Conservation (phyloP, 1,140 invertebrate genomes). For the Wasmannia auropunctata region DNA sequence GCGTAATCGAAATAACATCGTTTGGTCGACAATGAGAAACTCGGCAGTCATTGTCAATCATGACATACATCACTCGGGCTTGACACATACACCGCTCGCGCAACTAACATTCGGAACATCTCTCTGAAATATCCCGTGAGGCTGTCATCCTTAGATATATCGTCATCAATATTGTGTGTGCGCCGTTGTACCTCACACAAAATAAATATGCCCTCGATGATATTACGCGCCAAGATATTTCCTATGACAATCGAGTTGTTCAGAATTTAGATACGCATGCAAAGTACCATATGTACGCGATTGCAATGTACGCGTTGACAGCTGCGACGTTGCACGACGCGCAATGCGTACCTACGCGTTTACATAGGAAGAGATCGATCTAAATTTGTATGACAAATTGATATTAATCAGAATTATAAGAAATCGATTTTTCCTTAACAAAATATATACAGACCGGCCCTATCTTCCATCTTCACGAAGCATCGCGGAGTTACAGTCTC, state of each 20-base stretch:
- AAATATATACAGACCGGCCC: background rate
- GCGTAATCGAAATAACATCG: constrained; percentile 22
- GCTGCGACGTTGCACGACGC: background rate
- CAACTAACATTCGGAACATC: background rate
- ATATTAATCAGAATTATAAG: background rate
- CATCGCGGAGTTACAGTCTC: background rate
- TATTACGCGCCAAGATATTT: constrained; percentile 1
- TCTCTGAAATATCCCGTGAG: constrained; percentile 26
- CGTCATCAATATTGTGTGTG: background rate
- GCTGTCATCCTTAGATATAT: constrained; percentile 10
- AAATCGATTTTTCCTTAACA: background rate
- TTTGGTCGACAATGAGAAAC: background rate
- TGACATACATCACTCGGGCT: background rate
- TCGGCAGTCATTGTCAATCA: background rate
- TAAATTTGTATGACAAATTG: background rate
- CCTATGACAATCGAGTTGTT: background rate
- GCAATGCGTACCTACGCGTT: background rate
- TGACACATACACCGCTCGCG: background rate
- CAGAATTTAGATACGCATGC: background rate
- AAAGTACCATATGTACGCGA: no score
- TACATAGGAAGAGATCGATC: background rate
- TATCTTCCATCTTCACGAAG: background rate
- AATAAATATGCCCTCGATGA: background rate
- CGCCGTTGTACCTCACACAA: background rate
- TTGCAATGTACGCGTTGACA: background rate